These are phyloP conservation scores for Lampropteryx suffumata DNA, from an alignment of 2,888 invertebrate genomes.

Conservation along the genomic window DNA sequence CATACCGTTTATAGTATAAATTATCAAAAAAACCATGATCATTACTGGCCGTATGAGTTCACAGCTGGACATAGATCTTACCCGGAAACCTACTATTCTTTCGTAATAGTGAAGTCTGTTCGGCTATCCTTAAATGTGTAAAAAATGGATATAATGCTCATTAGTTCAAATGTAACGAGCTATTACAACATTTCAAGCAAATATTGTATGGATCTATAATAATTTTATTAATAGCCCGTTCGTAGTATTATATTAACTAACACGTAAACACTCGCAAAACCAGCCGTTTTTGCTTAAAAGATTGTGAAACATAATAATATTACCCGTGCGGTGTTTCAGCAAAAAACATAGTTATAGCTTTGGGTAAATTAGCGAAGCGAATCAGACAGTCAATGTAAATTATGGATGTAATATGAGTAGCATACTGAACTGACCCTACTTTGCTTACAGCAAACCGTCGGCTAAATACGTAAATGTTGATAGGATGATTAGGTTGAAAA, in stretches of 20 bases:
- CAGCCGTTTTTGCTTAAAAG: constrained; percentile 14
- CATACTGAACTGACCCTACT: not conserved
- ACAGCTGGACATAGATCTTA: no score
- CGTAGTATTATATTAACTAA: constrained; percentile 1
- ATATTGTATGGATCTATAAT: no score
- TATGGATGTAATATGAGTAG: constrained; percentile 1
- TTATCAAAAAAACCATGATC: no score
- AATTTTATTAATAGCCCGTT: constrained; percentile 4
- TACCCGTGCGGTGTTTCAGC: constrained; percentile 8
- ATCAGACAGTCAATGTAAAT: constrained; percentile 2
- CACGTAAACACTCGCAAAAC: constrained; percentile 15
- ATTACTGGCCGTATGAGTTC: no score
- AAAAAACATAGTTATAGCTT: constrained; percentile 14
- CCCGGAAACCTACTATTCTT: no score
- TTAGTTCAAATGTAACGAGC: not conserved
- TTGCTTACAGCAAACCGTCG: no score
- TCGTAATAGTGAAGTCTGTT: no score
- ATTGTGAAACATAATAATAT: constrained; percentile 23
- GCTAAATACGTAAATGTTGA: no score
- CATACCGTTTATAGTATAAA: no score
- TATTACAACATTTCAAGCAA: constrained; percentile 1
- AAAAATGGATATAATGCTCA: not conserved
- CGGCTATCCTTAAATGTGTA: not conserved
- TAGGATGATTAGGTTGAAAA: no score
- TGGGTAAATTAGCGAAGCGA: constrained; percentile 8